phyloP scores from a whole-genome alignment of 2,113 vertebrate genomes.

The Xiphophorus couchianus region DNA sequence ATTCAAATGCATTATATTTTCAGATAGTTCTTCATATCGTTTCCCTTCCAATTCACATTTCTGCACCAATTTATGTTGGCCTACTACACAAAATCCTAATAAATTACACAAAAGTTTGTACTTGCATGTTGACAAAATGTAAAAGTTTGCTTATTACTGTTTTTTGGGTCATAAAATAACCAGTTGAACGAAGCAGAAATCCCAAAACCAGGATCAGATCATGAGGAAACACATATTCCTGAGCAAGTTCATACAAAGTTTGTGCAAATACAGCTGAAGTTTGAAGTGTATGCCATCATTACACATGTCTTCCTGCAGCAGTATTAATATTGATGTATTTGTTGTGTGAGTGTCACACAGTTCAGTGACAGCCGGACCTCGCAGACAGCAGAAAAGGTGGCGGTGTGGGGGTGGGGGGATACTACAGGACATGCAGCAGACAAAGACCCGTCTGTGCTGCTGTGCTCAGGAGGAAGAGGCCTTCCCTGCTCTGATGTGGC shows the following conservation, averaged over 20 bases:
- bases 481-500: constrained; percentile 55
- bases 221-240: not conserved
- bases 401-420: not conserved
- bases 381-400: not conserved
- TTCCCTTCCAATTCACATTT: too few species aligned
- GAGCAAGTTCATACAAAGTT: not conserved
- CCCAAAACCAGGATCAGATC: not conserved
- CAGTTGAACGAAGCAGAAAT: too few species aligned
- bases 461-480: constrained; percentile 66
- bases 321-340: not conserved
- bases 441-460: constrained; percentile 54
- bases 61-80: too few species aligned
- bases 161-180: not conserved
- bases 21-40: too few species aligned
- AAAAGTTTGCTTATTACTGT: not conserved
- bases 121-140: not conserved
- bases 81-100: not conserved
- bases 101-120: not conserved
- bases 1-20: too few species aligned
- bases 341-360: not conserved
- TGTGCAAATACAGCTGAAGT: not conserved
- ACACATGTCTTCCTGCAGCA: not conserved
- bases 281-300: not conserved
- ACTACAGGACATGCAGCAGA: constrained; percentile 53
- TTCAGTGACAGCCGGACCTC: constrained; percentile 6